Evolutionary conservation across 2,888 invertebrate species (phyloP).

Genomic region (Conomelus anceps): DNA sequence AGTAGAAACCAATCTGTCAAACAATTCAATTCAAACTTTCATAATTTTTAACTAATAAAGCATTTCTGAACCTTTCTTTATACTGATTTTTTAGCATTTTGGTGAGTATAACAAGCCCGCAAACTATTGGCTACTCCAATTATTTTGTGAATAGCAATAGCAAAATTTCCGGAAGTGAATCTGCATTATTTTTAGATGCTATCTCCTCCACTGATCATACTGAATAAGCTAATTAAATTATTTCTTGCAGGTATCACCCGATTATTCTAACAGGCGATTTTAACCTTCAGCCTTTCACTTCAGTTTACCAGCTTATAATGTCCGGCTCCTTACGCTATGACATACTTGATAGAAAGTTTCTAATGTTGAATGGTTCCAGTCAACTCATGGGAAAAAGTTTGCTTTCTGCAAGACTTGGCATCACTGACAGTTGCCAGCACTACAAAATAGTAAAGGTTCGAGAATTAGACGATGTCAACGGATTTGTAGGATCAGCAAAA

Average conservation of each 20-base stretch:
- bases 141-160: no score
- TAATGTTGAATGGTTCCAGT: neutral
- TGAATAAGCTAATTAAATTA: no score
- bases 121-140: no score
- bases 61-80: no score
- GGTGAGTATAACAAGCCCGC: no score
- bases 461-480: neutral
- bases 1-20: no score
- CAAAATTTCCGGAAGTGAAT: no score
- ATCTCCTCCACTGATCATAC: no score
- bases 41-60: no score
- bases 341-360: constrained; percentile 21
- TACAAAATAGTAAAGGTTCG: constrained; percentile 13
- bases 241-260: constrained; percentile 52
- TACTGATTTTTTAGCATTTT: no score
- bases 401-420: constrained; percentile 23
- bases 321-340: constrained; percentile 31
- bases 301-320: constrained; percentile 33
- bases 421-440: constrained; percentile 45
- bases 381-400: neutral
- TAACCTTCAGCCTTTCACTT: constrained; percentile 69
- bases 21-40: no score
- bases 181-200: no score
- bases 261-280: constrained; percentile 90
- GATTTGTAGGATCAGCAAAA: neutral